These are phyloP conservation scores for Kuschelorhynchus macadamiae DNA, from an alignment of 2,888 invertebrate genomes.

Conservation along the genomic window DNA sequence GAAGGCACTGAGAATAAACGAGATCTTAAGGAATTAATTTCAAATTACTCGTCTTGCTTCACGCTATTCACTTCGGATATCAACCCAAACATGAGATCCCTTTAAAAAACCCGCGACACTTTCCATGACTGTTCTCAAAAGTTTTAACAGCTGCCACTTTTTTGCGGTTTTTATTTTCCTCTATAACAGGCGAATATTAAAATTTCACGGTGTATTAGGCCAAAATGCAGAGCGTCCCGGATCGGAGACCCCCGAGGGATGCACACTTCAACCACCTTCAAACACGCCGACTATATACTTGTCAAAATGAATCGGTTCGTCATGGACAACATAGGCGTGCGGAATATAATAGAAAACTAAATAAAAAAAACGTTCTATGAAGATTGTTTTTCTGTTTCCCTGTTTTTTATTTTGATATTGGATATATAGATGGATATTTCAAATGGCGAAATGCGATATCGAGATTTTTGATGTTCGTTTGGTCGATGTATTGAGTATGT, in stretches of 20 bases:
- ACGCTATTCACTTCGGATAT: background rate
- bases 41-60: too few relatives aligned
- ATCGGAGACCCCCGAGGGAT: constrained; percentile 26
- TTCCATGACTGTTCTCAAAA: background rate
- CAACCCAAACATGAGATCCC: background rate
- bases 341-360: background rate
- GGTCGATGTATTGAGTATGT: too few relatives aligned
- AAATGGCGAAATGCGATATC: background rate
- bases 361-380: too few relatives aligned
- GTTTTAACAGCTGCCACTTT: constrained; percentile 21
- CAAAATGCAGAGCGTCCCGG: constrained; percentile 35
- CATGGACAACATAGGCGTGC: constrained; percentile 28
- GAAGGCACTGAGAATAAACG: too few relatives aligned
- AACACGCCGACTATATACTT: constrained; percentile 43
- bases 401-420: too few relatives aligned
- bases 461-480: background rate
- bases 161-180: constrained; percentile 26
- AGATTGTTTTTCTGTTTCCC: too few relatives aligned
- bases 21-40: too few relatives aligned
- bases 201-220: constrained; percentile 43
- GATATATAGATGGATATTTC: too few relatives aligned
- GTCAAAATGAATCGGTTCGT: constrained; percentile 30
- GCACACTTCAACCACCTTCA: constrained; percentile 43
- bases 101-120: constrained; percentile 1
- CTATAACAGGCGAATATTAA: constrained; percentile 37